These are phyloP conservation scores for Cepaea hortensis DNA, from an alignment of 2,888 invertebrate genomes.

Conservation along the genomic window DNA sequence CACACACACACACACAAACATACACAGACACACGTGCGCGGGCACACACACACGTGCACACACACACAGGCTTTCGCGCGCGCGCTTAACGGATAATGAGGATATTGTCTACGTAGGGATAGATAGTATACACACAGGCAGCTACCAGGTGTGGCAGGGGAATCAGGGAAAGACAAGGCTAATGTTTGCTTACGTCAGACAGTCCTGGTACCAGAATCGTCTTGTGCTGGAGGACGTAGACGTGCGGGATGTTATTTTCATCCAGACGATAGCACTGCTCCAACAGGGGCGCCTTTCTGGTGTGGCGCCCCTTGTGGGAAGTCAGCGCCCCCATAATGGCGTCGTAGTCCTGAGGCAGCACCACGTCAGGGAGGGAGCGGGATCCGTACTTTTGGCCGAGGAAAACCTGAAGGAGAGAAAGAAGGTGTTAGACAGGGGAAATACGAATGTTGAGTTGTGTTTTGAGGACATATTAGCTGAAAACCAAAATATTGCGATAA, in stretches of 20 bases:
- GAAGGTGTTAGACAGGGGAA: no score
- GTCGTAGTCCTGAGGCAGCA: constrained; percentile 68
- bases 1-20: no score
- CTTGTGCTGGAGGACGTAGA: constrained; percentile 60
- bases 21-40: no score
- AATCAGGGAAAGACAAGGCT: background rate
- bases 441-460: no score
- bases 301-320: constrained; percentile 66
- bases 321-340: constrained; percentile 62
- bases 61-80: no score
- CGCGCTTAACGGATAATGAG: no score
- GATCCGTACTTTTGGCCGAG: constrained; percentile 72
- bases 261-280: constrained; percentile 71
- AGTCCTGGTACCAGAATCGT: constrained; percentile 54
- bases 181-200: constrained; percentile 52
- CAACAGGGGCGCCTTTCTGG: constrained; percentile 66
- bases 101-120: no score
- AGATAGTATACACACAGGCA: no score
- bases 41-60: no score
- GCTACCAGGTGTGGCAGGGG: no score
- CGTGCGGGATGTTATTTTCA: constrained; percentile 68
- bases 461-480: no score
- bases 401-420: constrained; percentile 61
- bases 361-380: constrained; percentile 62
- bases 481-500: no score